Evolutionary conservation across 2,113 vertebrate genomes (phyloP), one percentile per base, ranked within the genome.

Genomic region (Mirza zaza): DNA sequence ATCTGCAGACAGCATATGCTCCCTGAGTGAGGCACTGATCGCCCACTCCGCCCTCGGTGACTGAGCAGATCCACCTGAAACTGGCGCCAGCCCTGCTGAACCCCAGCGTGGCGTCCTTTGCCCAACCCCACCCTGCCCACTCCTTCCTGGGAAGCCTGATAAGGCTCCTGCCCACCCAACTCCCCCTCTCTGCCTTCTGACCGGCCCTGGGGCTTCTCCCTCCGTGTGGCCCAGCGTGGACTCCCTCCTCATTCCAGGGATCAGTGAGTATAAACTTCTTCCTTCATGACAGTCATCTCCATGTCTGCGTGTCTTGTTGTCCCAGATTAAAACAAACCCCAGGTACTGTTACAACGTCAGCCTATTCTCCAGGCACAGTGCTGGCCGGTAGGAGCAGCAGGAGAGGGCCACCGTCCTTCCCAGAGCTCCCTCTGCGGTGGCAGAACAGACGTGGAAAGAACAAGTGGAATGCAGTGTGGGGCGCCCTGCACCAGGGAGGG

Each of bases 31-130:
- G 32, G n/a, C 15, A 2, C 5, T 1, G 34, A 17, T 14, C 12
- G 36, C 1, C 2, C 4, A 4, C 9, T 8, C 9, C 0, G 1
- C 42, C 36, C 32, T 65, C 10, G 4, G 50, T 12, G 3, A 25
- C 70, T 12, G 39, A 21, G 13, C 55, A n/a, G 48, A 27, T 42
- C 18, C 36, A 3, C 12, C 29, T 3, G 32, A 63, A 36, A 25
- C 23, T 5, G 3, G 10, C 20, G 0, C 14, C 4, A 1, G 36
- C 20, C 27, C 45, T 0, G 45, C 4, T 6, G 32, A 48, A 8
- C 36, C 27, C 55, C 59, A 32, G 8, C 11, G 14, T 1, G 6
- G 42, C 2, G 0, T 13, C 32, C 61, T 36, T 21, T 8, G 21
- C 39, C 15, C 61, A 63, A 7, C 29, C 63, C 63, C 63, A 34